These are phyloP conservation scores for Pachycephus smyrnensis DNA, from an alignment of 2,888 invertebrate species.

Conservation along the genomic window DNA sequence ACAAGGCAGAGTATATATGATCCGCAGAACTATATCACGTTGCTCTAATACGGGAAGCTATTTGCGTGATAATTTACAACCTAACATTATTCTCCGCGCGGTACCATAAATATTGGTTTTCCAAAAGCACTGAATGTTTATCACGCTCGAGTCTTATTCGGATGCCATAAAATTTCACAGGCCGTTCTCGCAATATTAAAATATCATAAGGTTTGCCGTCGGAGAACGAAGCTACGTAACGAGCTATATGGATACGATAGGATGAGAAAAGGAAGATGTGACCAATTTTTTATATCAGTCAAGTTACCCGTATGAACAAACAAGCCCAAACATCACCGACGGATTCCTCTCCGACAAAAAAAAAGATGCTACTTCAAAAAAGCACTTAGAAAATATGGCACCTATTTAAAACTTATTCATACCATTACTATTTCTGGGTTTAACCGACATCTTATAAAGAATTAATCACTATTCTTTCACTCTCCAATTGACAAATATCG, in stretches of 20 bases:
- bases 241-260: not conserved
- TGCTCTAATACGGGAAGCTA: constrained; percentile 30
- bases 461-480: no score
- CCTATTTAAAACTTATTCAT: not conserved
- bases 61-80: constrained; percentile 37
- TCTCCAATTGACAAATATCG: no score
- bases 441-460: not conserved
- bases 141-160: constrained; percentile 32
- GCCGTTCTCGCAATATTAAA: constrained; percentile 30
- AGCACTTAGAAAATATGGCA: no score
- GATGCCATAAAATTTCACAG: constrained; percentile 25
- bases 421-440: not conserved
- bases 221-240: not conserved
- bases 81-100: constrained; percentile 38
- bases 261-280: not conserved
- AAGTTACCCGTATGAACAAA: not conserved
- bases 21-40: constrained; percentile 22
- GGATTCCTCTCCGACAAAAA: not conserved
- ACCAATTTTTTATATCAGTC: not conserved
- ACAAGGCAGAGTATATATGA: not conserved
- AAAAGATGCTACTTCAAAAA: not conserved
- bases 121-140: constrained; percentile 30
- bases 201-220: constrained; percentile 17
- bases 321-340: not conserved
- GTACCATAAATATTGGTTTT: constrained; percentile 42